phyloP scores from a whole-genome alignment of 2,113 vertebrate genomes.

The Sinocyclocheilus maitianheensis region DNA sequence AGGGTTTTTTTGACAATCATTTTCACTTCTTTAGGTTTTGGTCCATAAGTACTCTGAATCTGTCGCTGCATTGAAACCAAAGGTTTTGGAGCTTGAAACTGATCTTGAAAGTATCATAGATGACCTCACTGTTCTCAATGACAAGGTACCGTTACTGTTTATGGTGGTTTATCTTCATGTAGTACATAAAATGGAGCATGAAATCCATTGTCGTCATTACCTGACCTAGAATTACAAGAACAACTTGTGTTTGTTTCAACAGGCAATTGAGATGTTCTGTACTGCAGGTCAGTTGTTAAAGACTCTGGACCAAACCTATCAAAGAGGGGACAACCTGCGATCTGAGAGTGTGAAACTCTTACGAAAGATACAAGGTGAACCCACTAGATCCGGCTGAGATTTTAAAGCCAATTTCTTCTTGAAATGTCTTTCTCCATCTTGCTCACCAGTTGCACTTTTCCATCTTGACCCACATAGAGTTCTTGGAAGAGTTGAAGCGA shows the following conservation, averaged over 20 bases:
- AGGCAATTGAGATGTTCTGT: constrained; percentile 63
- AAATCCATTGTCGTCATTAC: neutral
- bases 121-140: constrained; percentile 74
- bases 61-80: constrained; percentile 68
- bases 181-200: neutral
- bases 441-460: neutral
- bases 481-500: constrained; percentile 50
- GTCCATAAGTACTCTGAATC: constrained; percentile 65
- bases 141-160: constrained; percentile 72
- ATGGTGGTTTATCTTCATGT: neutral
- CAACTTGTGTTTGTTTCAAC: constrained; percentile 2
- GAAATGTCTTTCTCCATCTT: neutral
- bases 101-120: constrained; percentile 68
- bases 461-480: constrained; percentile 47
- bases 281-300: constrained; percentile 70
- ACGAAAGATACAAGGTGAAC: constrained; percentile 76
- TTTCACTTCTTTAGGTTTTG: constrained; percentile 71
- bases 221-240: neutral
- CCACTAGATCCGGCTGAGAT: neutral
- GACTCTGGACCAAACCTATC: constrained; percentile 68
- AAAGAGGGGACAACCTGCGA: constrained; percentile 73
- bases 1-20: neutral
- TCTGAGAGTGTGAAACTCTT: constrained; percentile 72
- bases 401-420: neutral
- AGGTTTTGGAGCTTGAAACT: constrained; percentile 72